These are phyloP conservation scores for Oxyura jamaicensis DNA, from an alignment of 2,113 vertebrate species.

Conservation along the genomic window DNA sequence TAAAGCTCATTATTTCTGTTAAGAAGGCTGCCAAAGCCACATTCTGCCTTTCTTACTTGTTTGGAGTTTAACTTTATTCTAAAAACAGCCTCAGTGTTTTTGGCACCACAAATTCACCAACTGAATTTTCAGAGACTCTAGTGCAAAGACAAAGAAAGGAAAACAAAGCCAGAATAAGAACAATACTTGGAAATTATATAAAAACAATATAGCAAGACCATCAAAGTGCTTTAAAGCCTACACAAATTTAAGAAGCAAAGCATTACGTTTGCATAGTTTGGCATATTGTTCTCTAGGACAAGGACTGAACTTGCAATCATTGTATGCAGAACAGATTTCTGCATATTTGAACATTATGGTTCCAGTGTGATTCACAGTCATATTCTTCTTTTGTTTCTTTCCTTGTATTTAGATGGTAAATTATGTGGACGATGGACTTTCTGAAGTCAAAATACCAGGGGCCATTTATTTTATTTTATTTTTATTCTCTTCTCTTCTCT, in stretches of 20 bases:
- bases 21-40: not conserved
- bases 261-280: not conserved
- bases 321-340: not conserved
- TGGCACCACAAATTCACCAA: not conserved
- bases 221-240: not conserved
- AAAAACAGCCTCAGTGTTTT: constrained; percentile 1
- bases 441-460: not conserved
- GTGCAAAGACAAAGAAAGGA: constrained; percentile 7
- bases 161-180: not conserved
- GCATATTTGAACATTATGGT: not conserved
- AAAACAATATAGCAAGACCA: not conserved
- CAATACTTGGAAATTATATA: not conserved
- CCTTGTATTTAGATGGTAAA: not conserved
- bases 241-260: not conserved
- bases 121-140: not conserved
- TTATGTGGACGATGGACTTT: not conserved
- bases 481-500: too few species aligned
- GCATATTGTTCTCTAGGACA: not conserved
- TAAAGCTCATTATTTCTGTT: not conserved
- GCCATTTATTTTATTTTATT: not conserved
- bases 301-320: not conserved
- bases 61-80: not conserved
- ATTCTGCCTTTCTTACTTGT: not conserved
- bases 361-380: not conserved
- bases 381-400: not conserved